phyloP scores from a whole-genome alignment of 1,140 invertebrate genomes.

The Penaeus vannamei region DNA sequence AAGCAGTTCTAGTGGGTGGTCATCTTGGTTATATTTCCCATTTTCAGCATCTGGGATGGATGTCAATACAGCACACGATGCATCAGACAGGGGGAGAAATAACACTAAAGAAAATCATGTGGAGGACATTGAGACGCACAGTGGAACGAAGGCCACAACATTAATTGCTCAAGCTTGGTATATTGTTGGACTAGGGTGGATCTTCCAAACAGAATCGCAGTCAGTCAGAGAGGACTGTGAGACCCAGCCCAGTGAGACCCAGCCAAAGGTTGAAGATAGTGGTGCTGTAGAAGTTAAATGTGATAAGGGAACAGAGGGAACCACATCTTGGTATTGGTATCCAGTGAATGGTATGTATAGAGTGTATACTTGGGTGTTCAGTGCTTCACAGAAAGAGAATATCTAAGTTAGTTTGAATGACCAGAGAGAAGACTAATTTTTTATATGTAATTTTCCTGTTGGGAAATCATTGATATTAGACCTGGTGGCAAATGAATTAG shows the following conservation, averaged over 20 bases:
- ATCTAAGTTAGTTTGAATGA: background rate
- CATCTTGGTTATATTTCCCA: background rate
- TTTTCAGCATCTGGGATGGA: background rate
- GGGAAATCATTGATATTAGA: too few species aligned
- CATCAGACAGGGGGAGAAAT: background rate
- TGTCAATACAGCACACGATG: background rate
- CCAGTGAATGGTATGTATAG: constrained; percentile 5
- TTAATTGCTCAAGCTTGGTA: constrained; percentile 4
- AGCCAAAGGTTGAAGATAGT: background rate
- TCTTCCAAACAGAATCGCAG: background rate
- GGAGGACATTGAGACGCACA: background rate
- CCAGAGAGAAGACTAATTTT: too few species aligned
- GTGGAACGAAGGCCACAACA: too few species aligned
- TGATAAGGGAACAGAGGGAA: background rate
- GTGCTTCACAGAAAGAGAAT: constrained; percentile 1
- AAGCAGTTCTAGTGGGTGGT: background rate
- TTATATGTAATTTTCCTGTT: too few species aligned
- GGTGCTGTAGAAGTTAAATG: background rate
- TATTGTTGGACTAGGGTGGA: background rate
- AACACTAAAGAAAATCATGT: background rate
- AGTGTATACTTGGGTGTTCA: background rate
- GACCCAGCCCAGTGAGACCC: too few species aligned
- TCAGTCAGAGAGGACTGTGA: background rate
- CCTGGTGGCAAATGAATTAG: too few species aligned
- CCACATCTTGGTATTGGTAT: constrained; percentile 5